phyloP scores from a whole-genome alignment of 2,888 invertebrate species.

The Napeogenes sylphis region DNA sequence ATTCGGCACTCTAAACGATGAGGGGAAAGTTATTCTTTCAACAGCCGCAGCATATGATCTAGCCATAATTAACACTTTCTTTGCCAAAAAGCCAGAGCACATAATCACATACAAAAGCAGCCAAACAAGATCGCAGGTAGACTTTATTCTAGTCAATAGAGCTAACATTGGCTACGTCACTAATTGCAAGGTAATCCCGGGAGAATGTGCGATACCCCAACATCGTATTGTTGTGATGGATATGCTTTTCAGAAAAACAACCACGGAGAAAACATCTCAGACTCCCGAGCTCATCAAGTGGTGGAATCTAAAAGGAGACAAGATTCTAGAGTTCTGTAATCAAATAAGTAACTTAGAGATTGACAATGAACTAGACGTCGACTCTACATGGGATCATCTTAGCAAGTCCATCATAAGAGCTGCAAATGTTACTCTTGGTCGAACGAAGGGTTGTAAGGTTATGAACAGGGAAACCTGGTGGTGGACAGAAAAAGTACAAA shows the following conservation, averaged over 20 bases:
- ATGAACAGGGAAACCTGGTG: no score
- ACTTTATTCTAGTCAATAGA: constrained; percentile 4
- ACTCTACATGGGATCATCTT: constrained; percentile 1
- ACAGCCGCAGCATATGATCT: no score
- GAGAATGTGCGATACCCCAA: constrained; percentile 7
- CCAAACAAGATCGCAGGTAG: constrained; percentile 1
- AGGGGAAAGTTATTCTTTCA: not conserved
- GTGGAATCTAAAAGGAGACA: constrained; percentile 5
- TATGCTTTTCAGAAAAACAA: not conserved
- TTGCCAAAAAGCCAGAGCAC: not conserved
- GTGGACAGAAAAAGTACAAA: constrained; percentile 3
- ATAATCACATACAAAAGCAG: constrained; percentile 8
- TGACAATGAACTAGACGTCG: constrained; percentile 5
- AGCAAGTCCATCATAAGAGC: constrained; percentile 2
- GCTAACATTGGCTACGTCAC: constrained; percentile 4
- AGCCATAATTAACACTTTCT: not conserved
- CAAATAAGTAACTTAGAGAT: not conserved
- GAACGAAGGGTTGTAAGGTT: constrained; percentile 1
- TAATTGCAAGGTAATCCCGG: constrained; percentile 12
- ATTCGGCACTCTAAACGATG: no score
- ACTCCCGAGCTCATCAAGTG: constrained; percentile 11
- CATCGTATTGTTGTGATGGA: constrained; percentile 15
- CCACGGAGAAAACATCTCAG: constrained; percentile 2
- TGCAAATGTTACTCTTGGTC: constrained; percentile 6
- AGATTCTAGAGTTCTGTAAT: not conserved